Conservation (phyloP, 2,113 vertebrate genomes). For the Callipepla californica region DNA sequence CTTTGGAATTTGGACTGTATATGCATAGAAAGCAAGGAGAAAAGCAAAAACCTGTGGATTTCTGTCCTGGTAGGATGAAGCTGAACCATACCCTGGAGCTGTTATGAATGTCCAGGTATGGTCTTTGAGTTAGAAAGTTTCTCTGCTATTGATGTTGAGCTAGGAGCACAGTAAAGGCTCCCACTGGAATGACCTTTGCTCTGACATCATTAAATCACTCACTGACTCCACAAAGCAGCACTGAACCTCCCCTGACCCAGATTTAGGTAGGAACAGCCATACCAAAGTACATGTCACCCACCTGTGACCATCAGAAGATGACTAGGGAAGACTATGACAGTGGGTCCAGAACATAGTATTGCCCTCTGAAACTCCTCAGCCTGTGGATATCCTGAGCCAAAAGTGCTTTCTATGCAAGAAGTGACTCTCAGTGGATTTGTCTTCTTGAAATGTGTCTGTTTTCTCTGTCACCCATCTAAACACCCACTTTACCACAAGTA, state of each 20-base stretch:
- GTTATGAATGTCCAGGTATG: accelerated
- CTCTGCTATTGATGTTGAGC: neutral
- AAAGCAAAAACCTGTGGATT: accelerated
- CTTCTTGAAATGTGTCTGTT: accelerated
- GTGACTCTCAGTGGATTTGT: no score
- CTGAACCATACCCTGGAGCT: neutral
- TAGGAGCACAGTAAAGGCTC: neutral
- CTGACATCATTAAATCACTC: neutral
- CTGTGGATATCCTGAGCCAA: neutral
- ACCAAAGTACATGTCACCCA: neutral
- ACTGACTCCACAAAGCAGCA: neutral
- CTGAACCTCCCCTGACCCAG: neutral
- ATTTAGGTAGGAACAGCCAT: neutral
- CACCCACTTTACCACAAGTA: accelerated
- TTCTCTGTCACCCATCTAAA: accelerated
- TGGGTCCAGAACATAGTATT: accelerated
- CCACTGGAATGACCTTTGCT: neutral
- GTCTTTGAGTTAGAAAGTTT: neutral
- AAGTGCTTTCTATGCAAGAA: neutral
- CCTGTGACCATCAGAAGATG: neutral
- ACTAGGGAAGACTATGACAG: accelerated
- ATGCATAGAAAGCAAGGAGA: neutral
- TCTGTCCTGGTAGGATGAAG: neutral
- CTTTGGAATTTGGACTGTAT: neutral
- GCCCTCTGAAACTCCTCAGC: neutral